A percentile compares a stretch with the other conserved stretches of the same genome.
Conservation (phyloP, 2,797 vertebrate genomes). For the Dipus sagitta region DNA sequence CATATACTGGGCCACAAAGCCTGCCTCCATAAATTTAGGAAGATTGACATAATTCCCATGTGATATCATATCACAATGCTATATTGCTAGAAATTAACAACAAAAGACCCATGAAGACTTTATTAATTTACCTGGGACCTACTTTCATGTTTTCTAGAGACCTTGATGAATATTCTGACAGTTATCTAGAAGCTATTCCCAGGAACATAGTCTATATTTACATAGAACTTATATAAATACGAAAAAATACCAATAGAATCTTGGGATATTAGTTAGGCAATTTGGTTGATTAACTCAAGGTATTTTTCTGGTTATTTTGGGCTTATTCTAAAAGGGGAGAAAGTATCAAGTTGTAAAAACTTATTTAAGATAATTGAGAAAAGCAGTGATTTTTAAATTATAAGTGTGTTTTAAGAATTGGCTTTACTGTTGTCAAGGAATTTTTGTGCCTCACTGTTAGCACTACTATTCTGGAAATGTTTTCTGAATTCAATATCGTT, state of each 20-base stretch:
- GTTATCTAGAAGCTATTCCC: conserved; percentile 34
- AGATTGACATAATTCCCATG: too few species aligned
- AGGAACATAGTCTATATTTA: conserved; percentile 17
- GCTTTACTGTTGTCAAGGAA: background rate
- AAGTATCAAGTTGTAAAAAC: background rate
- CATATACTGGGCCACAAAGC: too few species aligned
- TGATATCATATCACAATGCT: too few species aligned
- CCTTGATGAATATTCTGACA: background rate
- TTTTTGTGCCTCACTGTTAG: conserved; percentile 8
- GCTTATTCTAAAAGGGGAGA: background rate
- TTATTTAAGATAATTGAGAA: background rate
- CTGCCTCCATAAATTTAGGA: too few species aligned
- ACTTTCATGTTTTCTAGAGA: background rate
- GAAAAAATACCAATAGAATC: conserved; percentile 50
- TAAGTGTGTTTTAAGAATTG: conserved; percentile 10
- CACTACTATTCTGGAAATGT: background rate
- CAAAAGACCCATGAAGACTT: background rate
- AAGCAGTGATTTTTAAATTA: background rate
- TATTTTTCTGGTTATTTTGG: background rate
- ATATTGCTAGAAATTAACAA: too few species aligned
- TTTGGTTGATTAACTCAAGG: conserved; percentile 13
- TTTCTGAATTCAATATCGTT: conserved; percentile 16
- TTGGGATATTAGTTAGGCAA: background rate
- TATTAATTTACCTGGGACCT: background rate
- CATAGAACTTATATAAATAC: background rate